Evolutionary conservation across 2,113 vertebrate species (phyloP).

Genomic region (Pterophyllum scalare): DNA sequence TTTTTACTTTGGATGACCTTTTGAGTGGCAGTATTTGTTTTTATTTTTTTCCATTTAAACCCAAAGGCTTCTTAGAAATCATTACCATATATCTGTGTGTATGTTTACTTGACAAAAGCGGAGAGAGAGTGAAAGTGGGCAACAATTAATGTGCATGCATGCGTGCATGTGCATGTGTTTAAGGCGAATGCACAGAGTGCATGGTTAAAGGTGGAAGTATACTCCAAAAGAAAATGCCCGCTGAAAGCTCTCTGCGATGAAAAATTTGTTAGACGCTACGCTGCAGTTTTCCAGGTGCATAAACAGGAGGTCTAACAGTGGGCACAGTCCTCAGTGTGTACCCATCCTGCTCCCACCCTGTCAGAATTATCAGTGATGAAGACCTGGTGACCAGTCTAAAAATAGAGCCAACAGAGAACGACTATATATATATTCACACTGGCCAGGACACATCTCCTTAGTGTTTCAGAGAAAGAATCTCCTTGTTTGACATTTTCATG

Average conservation of each 20-base stretch:
- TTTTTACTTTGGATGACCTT: background rate
- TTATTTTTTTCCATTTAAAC: background rate
- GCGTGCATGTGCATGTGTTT: conserved; percentile 67
- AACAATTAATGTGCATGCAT: conserved; percentile 70
- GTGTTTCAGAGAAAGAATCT: background rate
- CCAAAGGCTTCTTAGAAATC: background rate
- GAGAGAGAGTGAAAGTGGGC: conserved; percentile 19
- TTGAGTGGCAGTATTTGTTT: background rate
- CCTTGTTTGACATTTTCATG: background rate
- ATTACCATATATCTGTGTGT: conserved; percentile 12
- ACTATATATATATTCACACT: background rate
- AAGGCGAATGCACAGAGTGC: conserved; percentile 68
- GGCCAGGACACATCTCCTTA: background rate
- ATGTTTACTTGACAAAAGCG: conserved; percentile 14
- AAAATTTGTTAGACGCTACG: background rate
- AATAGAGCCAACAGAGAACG: background rate
- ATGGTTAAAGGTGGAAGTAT: conserved; percentile 65
- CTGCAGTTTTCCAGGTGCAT: background rate
- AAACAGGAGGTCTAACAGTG: background rate
- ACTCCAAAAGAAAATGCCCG: conserved; percentile 64
- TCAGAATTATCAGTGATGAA: background rate
- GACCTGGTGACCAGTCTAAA: background rate
- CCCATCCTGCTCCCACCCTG: background rate
- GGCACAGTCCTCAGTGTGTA: background rate
- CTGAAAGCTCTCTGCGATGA: background rate